Conservation (phyloP, 2,888 invertebrate species). For the Tiliacea citrago region DNA sequence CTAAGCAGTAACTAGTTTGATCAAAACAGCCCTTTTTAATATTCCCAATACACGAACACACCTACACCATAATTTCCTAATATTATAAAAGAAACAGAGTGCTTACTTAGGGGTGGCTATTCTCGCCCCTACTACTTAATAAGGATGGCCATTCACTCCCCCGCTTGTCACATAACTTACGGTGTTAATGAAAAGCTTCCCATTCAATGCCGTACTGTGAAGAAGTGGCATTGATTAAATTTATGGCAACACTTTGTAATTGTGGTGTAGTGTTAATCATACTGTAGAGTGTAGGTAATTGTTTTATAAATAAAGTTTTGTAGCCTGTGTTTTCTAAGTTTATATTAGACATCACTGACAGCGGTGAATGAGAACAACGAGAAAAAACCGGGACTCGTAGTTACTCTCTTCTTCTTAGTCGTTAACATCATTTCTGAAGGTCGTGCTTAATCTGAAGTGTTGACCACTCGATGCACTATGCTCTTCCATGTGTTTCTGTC, state of each 20-base stretch:
- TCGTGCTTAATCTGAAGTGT: no score
- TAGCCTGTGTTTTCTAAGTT: background rate
- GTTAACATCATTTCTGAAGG: no score
- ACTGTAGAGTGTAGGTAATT: background rate
- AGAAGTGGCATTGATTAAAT: conserved; percentile 48
- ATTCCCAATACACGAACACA: conserved; percentile 18
- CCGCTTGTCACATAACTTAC: conserved; percentile 76
- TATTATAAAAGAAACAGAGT: conserved; percentile 53
- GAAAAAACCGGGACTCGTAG: no score
- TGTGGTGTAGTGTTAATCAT: conserved; percentile 17
- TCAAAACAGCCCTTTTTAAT: background rate
- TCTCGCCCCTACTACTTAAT: conserved; percentile 54
- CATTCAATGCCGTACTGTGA: conserved; percentile 51
- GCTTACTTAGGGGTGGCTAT: conserved; percentile 41
- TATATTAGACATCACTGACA: no score
- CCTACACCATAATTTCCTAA: conserved; percentile 24
- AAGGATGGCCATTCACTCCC: conserved; percentile 57
- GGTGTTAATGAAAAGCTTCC: conserved; percentile 72
- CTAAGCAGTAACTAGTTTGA: background rate
- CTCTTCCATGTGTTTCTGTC: no score
- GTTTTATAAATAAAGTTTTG: background rate
- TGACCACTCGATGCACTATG: no score
- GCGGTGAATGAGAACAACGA: no score
- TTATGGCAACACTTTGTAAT: conserved; percentile 27
- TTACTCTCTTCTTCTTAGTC: no score